Conservation (phyloP, 2,888 invertebrate genomes). For the Oscheius sp. region DNA sequence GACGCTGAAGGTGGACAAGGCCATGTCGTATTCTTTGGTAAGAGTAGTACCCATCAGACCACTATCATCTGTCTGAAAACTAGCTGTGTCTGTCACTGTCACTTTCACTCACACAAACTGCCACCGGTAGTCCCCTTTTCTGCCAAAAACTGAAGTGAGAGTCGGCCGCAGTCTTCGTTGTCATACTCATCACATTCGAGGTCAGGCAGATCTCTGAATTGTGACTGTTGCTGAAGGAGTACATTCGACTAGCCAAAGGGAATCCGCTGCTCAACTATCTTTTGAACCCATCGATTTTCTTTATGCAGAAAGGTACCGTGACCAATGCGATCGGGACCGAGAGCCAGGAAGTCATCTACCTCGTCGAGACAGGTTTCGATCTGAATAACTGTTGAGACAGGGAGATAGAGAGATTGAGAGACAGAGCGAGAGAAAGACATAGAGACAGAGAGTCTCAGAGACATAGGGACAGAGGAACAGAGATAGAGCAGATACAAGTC, state of each 20-base stretch:
- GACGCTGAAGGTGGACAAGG: constrained; percentile 25
- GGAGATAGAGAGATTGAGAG: no score
- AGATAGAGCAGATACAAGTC: no score
- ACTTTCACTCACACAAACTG: constrained; percentile 10
- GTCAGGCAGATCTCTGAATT: constrained; percentile 49
- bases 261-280: constrained; percentile 13
- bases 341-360: constrained; percentile 35
- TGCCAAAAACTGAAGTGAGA: constrained; percentile 45
- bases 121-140: constrained; percentile 23
- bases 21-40: constrained; percentile 30
- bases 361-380: constrained; percentile 31
- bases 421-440: no score
- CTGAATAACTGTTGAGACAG: not conserved
- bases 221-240: not conserved
- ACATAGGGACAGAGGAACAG: no score
- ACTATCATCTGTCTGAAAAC: constrained; percentile 54
- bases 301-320: constrained; percentile 39
- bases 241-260: constrained; percentile 31
- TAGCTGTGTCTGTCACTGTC: not conserved
- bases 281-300: constrained; percentile 24
- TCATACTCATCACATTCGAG: constrained; percentile 42
- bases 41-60: constrained; percentile 38
- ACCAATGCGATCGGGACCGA: constrained; percentile 40
- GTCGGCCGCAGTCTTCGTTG: constrained; percentile 21
- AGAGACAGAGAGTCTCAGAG: no score